Evolutionary conservation across 2,888 invertebrate species (phyloP).

Genomic region (Druceiella hillmani): DNA sequence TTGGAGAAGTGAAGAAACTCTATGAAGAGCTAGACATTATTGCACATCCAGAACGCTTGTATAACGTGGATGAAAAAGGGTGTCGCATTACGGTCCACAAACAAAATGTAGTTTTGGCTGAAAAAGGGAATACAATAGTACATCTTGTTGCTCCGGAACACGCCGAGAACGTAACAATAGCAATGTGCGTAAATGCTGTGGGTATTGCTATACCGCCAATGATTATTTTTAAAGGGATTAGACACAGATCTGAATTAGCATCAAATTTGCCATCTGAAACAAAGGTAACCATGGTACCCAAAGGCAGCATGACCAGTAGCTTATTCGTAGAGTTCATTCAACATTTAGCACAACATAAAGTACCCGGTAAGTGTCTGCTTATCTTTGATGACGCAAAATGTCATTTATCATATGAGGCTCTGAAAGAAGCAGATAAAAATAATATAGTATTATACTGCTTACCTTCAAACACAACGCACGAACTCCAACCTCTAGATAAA

Average conservation of each 20-base stretch:
- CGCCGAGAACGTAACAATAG: slow-evolving; percentile 20
- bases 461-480: slow-evolving; percentile 16
- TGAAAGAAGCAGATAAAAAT: slow-evolving; percentile 20
- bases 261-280: slow-evolving; percentile 19
- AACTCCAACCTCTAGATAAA: slow-evolving; percentile 16
- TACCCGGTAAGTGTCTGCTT: slow-evolving; percentile 15
- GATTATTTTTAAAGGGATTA: slow-evolving; percentile 18
- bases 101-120: slow-evolving; percentile 17
- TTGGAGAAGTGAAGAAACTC: slow-evolving; percentile 18
- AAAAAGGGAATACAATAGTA: slow-evolving; percentile 13
- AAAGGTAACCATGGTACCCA: slow-evolving; percentile 13
- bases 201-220: slow-evolving; percentile 19
- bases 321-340: slow-evolving; percentile 18
- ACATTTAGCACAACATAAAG: slow-evolving; percentile 15
- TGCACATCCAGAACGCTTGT: slow-evolving; percentile 21
- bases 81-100: slow-evolving; percentile 22
- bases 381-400: slow-evolving; percentile 17
- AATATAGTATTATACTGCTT: slow-evolving; percentile 14
- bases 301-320: slow-evolving; percentile 6
- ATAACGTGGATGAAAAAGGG: slow-evolving; percentile 21
- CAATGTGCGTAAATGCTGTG: slow-evolving; percentile 20
- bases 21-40: slow-evolving; percentile 22
- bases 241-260: slow-evolving; percentile 15
- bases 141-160: slow-evolving; percentile 19
- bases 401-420: slow-evolving; percentile 1